phyloP scores from a whole-genome alignment of 2,797 vertebrate genomes.

The Peromyscus aztecus region DNA sequence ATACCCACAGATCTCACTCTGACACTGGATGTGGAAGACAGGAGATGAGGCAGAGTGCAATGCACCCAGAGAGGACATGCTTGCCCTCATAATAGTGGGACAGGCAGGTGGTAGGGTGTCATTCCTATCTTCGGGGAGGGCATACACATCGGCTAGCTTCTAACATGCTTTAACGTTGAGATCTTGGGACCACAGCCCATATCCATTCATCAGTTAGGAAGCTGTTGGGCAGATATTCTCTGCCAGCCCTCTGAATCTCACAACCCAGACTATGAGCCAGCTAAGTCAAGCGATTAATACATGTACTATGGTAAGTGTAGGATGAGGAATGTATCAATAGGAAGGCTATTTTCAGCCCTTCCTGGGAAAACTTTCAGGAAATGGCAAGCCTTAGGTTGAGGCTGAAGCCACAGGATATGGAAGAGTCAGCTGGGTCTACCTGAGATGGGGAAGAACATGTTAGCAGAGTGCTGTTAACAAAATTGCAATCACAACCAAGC shows the following conservation, averaged over 20 bases:
- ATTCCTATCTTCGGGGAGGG: not conserved
- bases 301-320: not conserved
- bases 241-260: not conserved
- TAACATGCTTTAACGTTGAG: not conserved
- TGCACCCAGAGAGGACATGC: not conserved
- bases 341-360: not conserved
- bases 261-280: not conserved
- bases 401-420: not conserved
- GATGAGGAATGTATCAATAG: not conserved
- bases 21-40: not conserved
- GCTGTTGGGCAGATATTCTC: not conserved
- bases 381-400: not conserved
- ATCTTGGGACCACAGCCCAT: not conserved
- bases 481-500: not conserved
- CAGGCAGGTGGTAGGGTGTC: not conserved
- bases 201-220: slow-evolving; percentile 7
- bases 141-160: not conserved
- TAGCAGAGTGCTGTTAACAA: not conserved
- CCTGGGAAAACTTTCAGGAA: not conserved
- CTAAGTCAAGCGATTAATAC: not conserved
- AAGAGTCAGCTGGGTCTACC: not conserved
- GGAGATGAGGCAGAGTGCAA: not conserved
- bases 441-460: not conserved
- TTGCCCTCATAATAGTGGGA: not conserved
- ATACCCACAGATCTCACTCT: not conserved